Evolutionary conservation across 2,113 vertebrate genomes (phyloP).

Genomic region (Tonatia bakeri): DNA sequence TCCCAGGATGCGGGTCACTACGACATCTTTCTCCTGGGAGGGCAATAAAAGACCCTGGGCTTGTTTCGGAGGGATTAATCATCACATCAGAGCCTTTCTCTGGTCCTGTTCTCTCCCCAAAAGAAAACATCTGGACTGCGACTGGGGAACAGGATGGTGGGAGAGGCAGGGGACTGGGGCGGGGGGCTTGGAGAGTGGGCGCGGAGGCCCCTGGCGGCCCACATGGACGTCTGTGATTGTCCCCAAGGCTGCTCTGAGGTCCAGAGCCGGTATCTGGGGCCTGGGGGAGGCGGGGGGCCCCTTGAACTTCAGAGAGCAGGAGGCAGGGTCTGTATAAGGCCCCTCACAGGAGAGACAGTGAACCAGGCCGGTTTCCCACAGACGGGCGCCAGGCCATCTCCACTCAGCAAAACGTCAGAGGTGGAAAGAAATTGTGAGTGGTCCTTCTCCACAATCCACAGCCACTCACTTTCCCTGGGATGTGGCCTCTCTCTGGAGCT

Average conservation of each 20-base stretch:
- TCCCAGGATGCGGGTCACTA: neutral
- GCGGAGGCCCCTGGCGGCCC: neutral
- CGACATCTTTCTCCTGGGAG: neutral
- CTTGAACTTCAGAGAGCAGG: neutral
- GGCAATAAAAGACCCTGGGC: neutral
- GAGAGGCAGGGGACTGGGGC: neutral
- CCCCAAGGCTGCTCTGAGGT: neutral
- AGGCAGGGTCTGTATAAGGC: neutral
- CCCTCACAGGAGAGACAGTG: neutral
- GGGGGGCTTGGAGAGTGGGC: neutral
- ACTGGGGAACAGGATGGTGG: rapidly evolving
- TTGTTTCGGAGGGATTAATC: neutral
- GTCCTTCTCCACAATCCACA: neutral
- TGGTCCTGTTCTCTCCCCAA: neutral
- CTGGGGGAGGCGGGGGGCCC: neutral
- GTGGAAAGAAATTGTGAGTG: neutral
- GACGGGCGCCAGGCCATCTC: neutral
- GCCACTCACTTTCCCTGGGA: neutral
- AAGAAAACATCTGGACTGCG: neutral
- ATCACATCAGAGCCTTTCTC: neutral
- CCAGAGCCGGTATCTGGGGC: neutral
- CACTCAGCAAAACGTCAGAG: neutral
- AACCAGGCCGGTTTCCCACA: neutral
- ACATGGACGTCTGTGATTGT: neutral
- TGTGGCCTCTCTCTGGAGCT: neutral